Conservation (phyloP, 2,113 vertebrate species). For the Poeciliopsis retropinna region DNA sequence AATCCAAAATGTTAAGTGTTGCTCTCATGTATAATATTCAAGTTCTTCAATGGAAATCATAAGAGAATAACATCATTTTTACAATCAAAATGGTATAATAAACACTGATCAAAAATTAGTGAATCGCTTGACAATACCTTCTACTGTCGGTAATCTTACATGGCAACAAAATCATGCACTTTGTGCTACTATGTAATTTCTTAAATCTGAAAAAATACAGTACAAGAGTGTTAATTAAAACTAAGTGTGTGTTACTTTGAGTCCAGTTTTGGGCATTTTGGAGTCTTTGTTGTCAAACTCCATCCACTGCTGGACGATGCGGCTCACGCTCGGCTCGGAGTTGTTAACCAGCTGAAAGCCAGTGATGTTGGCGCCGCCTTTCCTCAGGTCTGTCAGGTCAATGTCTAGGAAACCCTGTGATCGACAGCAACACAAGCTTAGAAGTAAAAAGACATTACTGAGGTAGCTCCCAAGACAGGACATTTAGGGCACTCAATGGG, state of each 20-base stretch:
- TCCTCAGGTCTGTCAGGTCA: constrained; percentile 92
- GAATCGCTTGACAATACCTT: neutral
- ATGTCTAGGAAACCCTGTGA: constrained; percentile 96
- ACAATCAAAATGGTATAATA: neutral
- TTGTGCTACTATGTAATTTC: neutral
- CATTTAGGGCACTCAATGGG: no score
- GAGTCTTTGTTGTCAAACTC: constrained; percentile 93
- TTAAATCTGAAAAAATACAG: neutral
- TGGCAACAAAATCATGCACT: neutral
- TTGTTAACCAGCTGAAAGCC: constrained; percentile 97
- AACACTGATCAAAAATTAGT: neutral
- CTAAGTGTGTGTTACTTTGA: constrained; percentile 82
- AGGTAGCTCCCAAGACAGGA: neutral
- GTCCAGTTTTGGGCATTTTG: constrained; percentile 89
- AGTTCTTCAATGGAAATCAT: no score
- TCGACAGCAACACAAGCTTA: constrained; percentile 12
- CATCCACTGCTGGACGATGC: constrained; percentile 93
- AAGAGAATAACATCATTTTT: neutral
- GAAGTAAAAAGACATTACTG: neutral
- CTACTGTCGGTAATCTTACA: neutral
- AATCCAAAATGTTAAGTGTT: no score
- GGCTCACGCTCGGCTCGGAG: constrained; percentile 86
- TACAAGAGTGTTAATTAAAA: neutral
- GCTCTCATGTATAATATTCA: no score
- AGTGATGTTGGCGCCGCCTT: constrained; percentile 94